phyloP scores from a whole-genome alignment of 37 sponge, comb jelly and placozoan species.

The Hexactinellida sp. region DNA sequence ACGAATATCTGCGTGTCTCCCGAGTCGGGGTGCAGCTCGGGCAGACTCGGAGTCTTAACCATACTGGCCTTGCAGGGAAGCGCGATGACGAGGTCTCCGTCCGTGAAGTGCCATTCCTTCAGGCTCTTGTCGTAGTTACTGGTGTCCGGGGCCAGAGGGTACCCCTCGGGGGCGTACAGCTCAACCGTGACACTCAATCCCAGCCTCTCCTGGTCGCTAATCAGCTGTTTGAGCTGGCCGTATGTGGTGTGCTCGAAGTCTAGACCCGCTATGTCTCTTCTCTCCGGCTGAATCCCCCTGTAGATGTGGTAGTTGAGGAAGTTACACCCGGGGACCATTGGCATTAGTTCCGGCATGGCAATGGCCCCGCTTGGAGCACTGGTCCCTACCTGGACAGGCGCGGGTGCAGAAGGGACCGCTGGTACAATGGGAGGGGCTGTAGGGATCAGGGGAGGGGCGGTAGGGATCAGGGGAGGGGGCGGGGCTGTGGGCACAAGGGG shows the following conservation, averaged over 20 bases:
- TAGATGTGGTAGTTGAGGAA: constrained; percentile 12
- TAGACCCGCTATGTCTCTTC: not conserved
- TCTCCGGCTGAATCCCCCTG: not conserved
- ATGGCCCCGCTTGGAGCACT: not conserved
- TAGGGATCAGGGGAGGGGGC: not conserved
- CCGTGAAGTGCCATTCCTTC: constrained; percentile 19
- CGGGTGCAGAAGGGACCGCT: not conserved
- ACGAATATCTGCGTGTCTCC: constrained; percentile 25
- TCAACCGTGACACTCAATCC: constrained; percentile 25
- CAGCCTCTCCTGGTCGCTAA: constrained; percentile 42
- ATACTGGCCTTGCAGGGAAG: constrained; percentile 2
- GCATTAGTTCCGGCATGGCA: not conserved
- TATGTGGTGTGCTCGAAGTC: not conserved
- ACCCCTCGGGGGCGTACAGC: constrained; percentile 21
- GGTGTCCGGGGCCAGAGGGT: not conserved
- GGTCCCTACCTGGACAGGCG: not conserved
- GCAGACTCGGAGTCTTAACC: not conserved
- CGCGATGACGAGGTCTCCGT: constrained; percentile 18
- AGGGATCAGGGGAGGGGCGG: not conserved
- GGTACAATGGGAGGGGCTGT: not conserved
- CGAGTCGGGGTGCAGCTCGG: not conserved
- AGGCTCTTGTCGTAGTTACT: not conserved
- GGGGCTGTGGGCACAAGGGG: not conserved
- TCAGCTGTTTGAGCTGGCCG: constrained; percentile 24
- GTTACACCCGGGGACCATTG: not conserved